Evolutionary conservation across 2,797 vertebrate species (phyloP).

Genomic region (Brotula barbata): DNA sequence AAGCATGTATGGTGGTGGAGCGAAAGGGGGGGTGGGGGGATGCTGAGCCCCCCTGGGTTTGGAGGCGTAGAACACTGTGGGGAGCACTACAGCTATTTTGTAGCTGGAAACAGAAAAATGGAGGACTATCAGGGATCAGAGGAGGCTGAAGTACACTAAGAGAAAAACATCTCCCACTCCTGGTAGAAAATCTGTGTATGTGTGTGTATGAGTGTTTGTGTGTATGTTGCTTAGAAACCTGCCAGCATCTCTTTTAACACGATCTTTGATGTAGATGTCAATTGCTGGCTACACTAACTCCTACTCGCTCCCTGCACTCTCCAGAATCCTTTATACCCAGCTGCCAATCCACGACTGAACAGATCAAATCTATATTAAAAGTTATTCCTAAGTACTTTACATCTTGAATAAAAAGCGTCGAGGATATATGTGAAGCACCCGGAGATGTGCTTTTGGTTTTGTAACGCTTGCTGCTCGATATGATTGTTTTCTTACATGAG

Average conservation of each 20-base stretch:
- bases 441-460: too few species aligned
- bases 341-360: conserved; percentile 38
- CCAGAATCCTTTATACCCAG: conserved; percentile 27
- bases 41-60: conserved; percentile 47
- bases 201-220: conserved; percentile 35
- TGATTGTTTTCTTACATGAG: background rate
- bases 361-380: conserved; percentile 41
- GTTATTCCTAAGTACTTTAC: conserved; percentile 12
- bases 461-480: too few species aligned
- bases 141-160: conserved; percentile 44
- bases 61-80: conserved; percentile 57
- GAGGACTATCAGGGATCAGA: conserved; percentile 59
- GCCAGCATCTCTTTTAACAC: conserved; percentile 46
- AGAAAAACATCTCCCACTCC: conserved; percentile 54
- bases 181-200: conserved; percentile 36
- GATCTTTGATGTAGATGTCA: conserved; percentile 53
- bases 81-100: conserved; percentile 60
- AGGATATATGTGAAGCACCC: background rate
- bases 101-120: conserved; percentile 59
- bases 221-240: conserved; percentile 69
- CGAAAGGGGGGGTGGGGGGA: conserved; percentile 1
- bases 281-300: conserved; percentile 58
- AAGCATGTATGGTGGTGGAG: too few species aligned
- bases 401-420: background rate
- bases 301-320: conserved; percentile 55